Evolutionary conservation across 2,797 vertebrate genomes (phyloP), one percentile per base, ranked within the genome.

Genomic region (Phataginus tricuspis): DNA sequence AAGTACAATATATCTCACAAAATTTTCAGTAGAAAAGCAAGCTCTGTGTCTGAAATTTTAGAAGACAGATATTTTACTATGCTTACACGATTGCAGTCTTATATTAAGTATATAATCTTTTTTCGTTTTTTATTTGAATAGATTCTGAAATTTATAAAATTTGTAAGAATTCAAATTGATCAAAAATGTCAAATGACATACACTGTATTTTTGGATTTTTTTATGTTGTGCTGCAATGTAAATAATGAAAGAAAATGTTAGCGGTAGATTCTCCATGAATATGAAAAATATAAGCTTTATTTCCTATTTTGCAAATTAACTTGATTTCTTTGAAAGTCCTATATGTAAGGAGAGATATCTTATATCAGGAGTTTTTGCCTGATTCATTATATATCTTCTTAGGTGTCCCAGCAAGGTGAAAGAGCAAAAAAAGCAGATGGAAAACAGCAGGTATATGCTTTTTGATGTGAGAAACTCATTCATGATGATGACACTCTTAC

Each of bases 401-500:
- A 45, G 11, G 53, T 91, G 61, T 89, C 27, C 51, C 1, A 39
- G 57, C 55, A 96, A 97, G 93, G 95, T 86, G 90, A 95, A 94
- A 92, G 84, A 86, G 19, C 85, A 93, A 57, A 59, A 61, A 91
- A 92, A 95, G 51, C 77, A 97, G 89, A 96, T 97, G 90, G 95
- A 93, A 97, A 96, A 93, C 95, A 96, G 97, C 95, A 96, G 95
- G 95, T 87, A 92, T n/a, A 88, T 8, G 34, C 25, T 49, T 90
- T 71, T 78, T 82, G 82, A 95, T 92, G 34, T 1, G 12, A 90
- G 95, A 96, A 96, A 75, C n/a, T 93, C 86, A 90, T 97, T 95
- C 92, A 53, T 94, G 93, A 93, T 95, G 93, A 97, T 97, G 94
- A 98, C 96, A 98, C 96, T 97, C 87, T 92, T 93, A 97, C 71